A percentile compares a stretch with the other conserved stretches of the same genome.
phyloP scores from a whole-genome alignment of 2,113 vertebrate species.

The Telmatochromis brichardi region DNA sequence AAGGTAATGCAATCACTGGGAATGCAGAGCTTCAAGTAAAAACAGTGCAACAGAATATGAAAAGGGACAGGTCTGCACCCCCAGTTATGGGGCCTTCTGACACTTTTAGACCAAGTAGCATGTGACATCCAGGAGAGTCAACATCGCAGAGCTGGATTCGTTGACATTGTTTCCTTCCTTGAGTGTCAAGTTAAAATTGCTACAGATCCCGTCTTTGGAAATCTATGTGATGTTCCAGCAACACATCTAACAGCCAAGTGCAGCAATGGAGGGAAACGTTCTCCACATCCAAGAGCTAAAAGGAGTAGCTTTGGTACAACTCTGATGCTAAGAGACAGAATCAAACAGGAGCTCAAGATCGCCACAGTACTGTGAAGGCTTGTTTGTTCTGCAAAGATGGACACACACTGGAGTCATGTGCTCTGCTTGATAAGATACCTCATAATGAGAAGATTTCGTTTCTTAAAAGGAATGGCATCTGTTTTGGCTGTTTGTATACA shows the following conservation, averaged over 20 bases:
- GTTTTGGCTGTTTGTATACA: neutral
- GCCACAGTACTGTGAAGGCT: neutral
- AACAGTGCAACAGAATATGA: neutral
- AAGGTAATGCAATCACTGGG: neutral
- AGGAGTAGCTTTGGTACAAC: neutral
- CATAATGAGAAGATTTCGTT: neutral
- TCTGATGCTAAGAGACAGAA: neutral
- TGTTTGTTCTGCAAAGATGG: neutral
- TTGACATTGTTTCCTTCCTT: neutral
- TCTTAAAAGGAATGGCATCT: neutral
- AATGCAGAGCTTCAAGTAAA: neutral
- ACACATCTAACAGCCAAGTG: neutral
- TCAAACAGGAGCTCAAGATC: neutral
- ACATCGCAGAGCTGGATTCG: accelerated
- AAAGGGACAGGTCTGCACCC: neutral
- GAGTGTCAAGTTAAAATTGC: neutral
- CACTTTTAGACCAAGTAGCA: neutral
- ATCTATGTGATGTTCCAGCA: neutral
- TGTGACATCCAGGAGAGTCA: neutral
- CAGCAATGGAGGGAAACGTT: neutral
- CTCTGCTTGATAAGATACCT: neutral
- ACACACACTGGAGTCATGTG: neutral
- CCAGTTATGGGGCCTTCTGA: accelerated
- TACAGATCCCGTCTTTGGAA: neutral
- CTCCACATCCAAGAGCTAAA: neutral